A percentile compares a stretch with the other conserved stretches of the same genome.
Conservation (phyloP, 2,797 vertebrate genomes). For the Spondyliosoma cantharus region DNA sequence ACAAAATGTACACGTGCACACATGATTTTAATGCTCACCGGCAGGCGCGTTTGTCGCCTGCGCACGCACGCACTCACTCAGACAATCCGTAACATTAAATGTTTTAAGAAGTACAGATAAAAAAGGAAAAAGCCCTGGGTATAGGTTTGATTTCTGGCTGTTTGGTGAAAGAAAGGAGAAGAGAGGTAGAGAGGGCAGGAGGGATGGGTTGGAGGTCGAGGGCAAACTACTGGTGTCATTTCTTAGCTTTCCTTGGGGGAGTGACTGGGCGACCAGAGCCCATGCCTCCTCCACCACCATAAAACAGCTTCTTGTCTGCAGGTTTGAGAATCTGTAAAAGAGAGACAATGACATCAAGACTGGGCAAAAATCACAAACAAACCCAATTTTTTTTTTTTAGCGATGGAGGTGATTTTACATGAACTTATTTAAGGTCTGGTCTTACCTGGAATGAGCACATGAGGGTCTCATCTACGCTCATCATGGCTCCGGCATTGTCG, state of each 20-base stretch:
- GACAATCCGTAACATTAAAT: slow-evolving; percentile 81
- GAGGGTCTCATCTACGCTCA: slow-evolving; percentile 88
- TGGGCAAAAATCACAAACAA: neutral
- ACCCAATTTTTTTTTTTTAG: neutral
- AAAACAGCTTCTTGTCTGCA: slow-evolving; percentile 87
- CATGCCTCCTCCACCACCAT: slow-evolving; percentile 79
- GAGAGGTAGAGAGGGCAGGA: slow-evolving; percentile 84
- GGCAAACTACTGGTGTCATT: slow-evolving; percentile 82
- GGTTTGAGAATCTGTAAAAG: slow-evolving; percentile 85
- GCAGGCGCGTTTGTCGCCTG: slow-evolving; percentile 64
- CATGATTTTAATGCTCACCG: slow-evolving; percentile 79
- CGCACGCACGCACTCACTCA: slow-evolving; percentile 71
- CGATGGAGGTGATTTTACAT: neutral
- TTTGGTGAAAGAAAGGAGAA: slow-evolving; percentile 84
- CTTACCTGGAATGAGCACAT: slow-evolving; percentile 89
- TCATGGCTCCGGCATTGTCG: slow-evolving; percentile 88
- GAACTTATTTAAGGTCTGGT: neutral
- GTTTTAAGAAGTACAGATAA: slow-evolving; percentile 84
- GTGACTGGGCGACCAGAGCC: slow-evolving; percentile 85
- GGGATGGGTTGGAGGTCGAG: slow-evolving; percentile 68
- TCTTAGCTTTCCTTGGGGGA: slow-evolving; percentile 88
- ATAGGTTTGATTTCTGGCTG: slow-evolving; percentile 85
- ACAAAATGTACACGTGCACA: slow-evolving; percentile 78
- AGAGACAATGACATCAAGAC: neutral
- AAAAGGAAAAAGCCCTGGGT: slow-evolving; percentile 84